Conservation (phyloP, 2,888 invertebrate genomes). For the Campopleginae sp. region DNA sequence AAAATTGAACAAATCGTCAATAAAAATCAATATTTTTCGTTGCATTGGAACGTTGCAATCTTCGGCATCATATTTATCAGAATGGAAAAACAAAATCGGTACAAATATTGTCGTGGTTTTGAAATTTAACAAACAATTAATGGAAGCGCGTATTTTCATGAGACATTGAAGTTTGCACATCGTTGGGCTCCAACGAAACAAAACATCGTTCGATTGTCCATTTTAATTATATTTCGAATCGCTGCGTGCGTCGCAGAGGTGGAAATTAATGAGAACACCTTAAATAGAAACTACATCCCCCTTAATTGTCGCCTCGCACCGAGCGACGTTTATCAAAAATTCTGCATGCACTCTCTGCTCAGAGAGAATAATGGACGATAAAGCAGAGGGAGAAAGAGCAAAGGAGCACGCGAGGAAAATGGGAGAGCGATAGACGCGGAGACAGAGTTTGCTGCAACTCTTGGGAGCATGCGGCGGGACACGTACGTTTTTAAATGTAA, state of each 20-base stretch:
- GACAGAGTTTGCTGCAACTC: conserved; percentile 60
- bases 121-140: too few species aligned
- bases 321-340: conserved; percentile 74
- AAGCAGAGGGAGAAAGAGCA: conserved; percentile 62
- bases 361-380: conserved; percentile 46
- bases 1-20: too few species aligned
- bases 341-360: conserved; percentile 71
- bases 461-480: conserved; percentile 75
- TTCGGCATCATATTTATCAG: too few species aligned
- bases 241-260: not conserved
- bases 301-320: conserved; percentile 45
- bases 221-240: too few species aligned
- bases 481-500: conserved; percentile 80
- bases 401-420: conserved; percentile 41
- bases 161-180: too few species aligned
- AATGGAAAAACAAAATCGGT: too few species aligned
- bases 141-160: too few species aligned
- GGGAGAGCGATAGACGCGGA: conserved; percentile 39
- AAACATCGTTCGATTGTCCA: too few species aligned
- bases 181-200: too few species aligned
- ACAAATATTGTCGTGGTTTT: too few species aligned
- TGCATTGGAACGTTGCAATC: too few species aligned
- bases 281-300: conserved; percentile 35
- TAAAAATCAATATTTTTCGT: too few species aligned
- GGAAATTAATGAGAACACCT: not conserved